Conservation (phyloP, 1,140 invertebrate genomes). For the Thereuonema tuberculata region DNA sequence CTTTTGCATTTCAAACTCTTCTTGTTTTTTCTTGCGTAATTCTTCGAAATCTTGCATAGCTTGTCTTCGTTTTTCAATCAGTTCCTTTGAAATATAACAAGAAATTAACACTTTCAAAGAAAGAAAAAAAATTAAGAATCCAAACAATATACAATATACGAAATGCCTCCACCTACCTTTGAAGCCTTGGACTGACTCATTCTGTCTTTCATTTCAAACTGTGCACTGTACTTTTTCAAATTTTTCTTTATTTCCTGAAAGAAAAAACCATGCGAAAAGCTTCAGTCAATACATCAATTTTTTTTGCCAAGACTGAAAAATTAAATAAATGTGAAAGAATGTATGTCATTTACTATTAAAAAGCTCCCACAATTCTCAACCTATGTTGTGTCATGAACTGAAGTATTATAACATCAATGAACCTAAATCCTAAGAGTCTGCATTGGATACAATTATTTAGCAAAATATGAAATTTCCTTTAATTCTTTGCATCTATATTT, state of each 20-base stretch:
- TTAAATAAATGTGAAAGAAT: too few species aligned
- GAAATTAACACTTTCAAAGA: background rate
- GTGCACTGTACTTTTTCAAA: slow-evolving; percentile 89
- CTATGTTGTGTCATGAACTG: too few species aligned
- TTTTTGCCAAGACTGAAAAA: too few species aligned
- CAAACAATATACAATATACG: slow-evolving; percentile 7
- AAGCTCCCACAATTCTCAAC: too few species aligned
- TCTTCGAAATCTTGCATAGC: slow-evolving; percentile 78
- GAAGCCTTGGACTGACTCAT: slow-evolving; percentile 83
- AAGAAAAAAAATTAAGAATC: background rate
- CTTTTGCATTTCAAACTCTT: slow-evolving; percentile 62
- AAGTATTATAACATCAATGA: too few species aligned
- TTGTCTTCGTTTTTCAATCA: slow-evolving; percentile 82
- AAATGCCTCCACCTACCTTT: slow-evolving; percentile 45
- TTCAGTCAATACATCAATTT: background rate
- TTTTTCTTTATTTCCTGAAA: slow-evolving; percentile 94
- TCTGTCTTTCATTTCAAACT: slow-evolving; percentile 93
- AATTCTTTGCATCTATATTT: too few species aligned
- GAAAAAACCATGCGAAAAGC: slow-evolving; percentile 2
- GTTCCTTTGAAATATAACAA: slow-evolving; percentile 43
- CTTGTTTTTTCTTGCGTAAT: slow-evolving; percentile 54
- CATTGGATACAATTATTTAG: too few species aligned
- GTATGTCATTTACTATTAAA: too few species aligned
- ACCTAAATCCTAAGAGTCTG: too few species aligned
- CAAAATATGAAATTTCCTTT: too few species aligned